Evolutionary conservation across 2,888 invertebrate genomes (phyloP), one percentile per base, ranked within the genome.

Genomic region (Therioaphis trifolii): DNA sequence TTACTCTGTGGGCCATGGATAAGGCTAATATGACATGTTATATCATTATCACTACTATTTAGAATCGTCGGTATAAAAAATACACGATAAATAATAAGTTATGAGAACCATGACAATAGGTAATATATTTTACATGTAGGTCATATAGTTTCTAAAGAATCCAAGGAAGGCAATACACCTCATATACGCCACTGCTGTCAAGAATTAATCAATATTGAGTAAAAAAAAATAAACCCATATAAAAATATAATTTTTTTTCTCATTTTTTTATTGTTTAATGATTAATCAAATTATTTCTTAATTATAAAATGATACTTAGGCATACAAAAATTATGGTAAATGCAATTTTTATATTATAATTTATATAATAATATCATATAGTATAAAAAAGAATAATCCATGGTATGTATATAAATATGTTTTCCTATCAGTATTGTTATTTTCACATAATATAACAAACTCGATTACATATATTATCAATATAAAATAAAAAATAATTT

Each of bases 321-420:
- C 77, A 78, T 71, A 82, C 72, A 82, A 74, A 35, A 82, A 74
- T 82, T 52, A 66, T 82, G 82, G 74, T 82, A 82, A 82, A 82
- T 74, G 82, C 74, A 14, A 43, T 69, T 55, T 78, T 69, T 14
- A 69, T 78, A 52, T 40, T 68, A 69, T 69, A 77, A 78, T 66
- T 66, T 66, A 78, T 69, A 78, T 52, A 18, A 63, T 78, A 29
- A 66, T 55, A 69, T 78, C 52, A 55, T 55, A 78, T 52, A 55
- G 52, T 68, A 78, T 52, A 68, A 78, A 78, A 76, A 68, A 68
- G 49, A 66, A 78, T 78, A 78, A 78, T 68, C 40, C 7, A 40
- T 35, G 12, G 24, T 75, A 55, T 74, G n/a, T 18, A 69, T 69
- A 68, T 14, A 72, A 29, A 52, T 55, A 77, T 21, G 9, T 52